These are phyloP conservation scores for Iphiclides podalirius DNA, from an alignment of 2,888 invertebrate species.

Conservation along the genomic window DNA sequence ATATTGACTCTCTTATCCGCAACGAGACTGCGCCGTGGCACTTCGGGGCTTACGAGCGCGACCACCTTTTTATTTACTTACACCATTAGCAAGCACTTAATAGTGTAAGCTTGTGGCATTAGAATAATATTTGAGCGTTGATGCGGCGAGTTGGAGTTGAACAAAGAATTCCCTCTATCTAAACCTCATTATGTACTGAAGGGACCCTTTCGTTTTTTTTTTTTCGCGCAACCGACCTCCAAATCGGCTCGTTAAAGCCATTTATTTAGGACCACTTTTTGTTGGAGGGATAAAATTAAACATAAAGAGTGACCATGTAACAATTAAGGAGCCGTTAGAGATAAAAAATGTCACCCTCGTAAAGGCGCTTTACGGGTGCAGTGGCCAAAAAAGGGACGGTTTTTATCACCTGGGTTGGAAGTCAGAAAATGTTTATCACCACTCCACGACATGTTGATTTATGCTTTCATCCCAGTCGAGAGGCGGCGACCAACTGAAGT, in stretches of 20 bases:
- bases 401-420: slow-evolving; percentile 78
- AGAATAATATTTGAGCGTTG: slow-evolving; percentile 63
- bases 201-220: slow-evolving; percentile 55
- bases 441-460: slow-evolving; percentile 76
- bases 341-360: slow-evolving; percentile 77
- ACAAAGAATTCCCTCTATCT: slow-evolving; percentile 58
- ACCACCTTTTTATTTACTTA: slow-evolving; percentile 63
- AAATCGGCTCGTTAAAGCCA: slow-evolving; percentile 58
- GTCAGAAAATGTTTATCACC: slow-evolving; percentile 79
- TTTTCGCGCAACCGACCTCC: slow-evolving; percentile 44
- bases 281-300: slow-evolving; percentile 53
- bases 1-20: slow-evolving; percentile 76
- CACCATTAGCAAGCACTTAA: slow-evolving; percentile 70
- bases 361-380: slow-evolving; percentile 55
- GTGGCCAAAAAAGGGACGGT: slow-evolving; percentile 66
- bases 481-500: slow-evolving; percentile 55
- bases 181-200: slow-evolving; percentile 51
- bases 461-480: slow-evolving; percentile 68
- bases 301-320: slow-evolving; percentile 66
- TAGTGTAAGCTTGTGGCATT: slow-evolving; percentile 53
- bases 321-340: slow-evolving; percentile 72
- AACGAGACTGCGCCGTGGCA: slow-evolving; percentile 60
- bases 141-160: slow-evolving; percentile 42
- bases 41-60: slow-evolving; percentile 64
- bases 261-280: slow-evolving; percentile 72